Conservation (phyloP, 1,140 invertebrate genomes). For the Globodera rostochiensis region DNA sequence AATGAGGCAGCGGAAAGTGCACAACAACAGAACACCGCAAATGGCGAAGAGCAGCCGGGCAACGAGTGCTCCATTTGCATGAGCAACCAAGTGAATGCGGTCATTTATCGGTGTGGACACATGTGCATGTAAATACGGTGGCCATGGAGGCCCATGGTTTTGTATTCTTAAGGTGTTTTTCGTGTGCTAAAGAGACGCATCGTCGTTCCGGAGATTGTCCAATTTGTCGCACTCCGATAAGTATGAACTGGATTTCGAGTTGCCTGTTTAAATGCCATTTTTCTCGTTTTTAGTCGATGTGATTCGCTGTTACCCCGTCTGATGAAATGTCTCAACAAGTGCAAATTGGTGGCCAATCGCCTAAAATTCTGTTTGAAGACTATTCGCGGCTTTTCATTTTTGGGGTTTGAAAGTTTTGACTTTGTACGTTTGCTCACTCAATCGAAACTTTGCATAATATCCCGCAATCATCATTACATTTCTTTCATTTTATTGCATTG, state of each 20-base stretch:
- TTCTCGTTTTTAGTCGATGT: conserved; percentile 22
- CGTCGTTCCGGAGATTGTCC: conserved; percentile 43
- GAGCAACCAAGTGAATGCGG: conserved; percentile 40
- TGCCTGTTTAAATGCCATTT: neutral
- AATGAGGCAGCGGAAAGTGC: neutral
- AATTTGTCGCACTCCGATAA: conserved; percentile 43
- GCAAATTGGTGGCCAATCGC: no score
- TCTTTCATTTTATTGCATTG: no score
- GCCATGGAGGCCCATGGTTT: neutral
- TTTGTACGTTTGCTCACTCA: no score
- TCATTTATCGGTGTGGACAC: conserved; percentile 37
- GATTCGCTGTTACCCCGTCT: conserved; percentile 30
- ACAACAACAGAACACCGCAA: neutral
- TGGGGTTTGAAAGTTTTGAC: no score
- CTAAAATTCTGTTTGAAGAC: no score
- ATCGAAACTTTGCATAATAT: no score
- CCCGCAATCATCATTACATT: no score
- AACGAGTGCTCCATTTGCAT: conserved; percentile 46
- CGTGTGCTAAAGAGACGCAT: conserved; percentile 42
- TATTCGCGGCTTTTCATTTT: no score
- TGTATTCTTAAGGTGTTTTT: conserved; percentile 33
- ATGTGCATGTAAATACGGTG: conserved; percentile 35
- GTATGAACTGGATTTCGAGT: neutral
- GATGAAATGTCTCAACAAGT: no score
- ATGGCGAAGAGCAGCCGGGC: conserved; percentile 17